Evolutionary conservation across 2,797 vertebrate genomes (phyloP), one percentile per base, ranked within the genome.

Genomic region (Enteromius radiatus): DNA sequence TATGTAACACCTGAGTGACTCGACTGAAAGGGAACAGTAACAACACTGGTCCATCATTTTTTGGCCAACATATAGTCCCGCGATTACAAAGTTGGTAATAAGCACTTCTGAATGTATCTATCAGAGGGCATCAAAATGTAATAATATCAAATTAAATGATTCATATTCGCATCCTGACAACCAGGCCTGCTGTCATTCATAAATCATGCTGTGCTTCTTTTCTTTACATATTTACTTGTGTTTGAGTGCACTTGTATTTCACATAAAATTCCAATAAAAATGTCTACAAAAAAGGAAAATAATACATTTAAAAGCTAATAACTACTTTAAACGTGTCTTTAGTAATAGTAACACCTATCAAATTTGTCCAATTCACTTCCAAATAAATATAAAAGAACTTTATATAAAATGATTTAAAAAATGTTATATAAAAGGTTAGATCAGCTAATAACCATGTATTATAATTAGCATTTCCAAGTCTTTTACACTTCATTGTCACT

Each of bases 401-500:
- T n/a, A n/a, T n/a, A n/a, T n/a, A n/a, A n/a, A n/a, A n/a, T n/a
- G n/a, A n/a, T n/a, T n/a, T n/a, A n/a, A n/a, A n/a, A n/a, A n/a
- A n/a, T n/a, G n/a, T n/a, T n/a, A n/a, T n/a, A n/a, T 12, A 23
- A 19, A 78, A 26, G 1, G 64, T 78, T 41, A 41, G 33, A 23
- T 38, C 45, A 63, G 26, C 15, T 76, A 63, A 63, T 36, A 52
- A 67, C 36, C 68, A 19, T 41, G 38, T 15, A 63, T 63, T 23
- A 71, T 54, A 41, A 38, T 12, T 43, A 81, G 31, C 36, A 56
- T 75, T 28, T 69, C 47, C 47, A 77, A 82, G 75, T 82, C 75
- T 85, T 78, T 81, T 84, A 56, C 86, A 82, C 88, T 80, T 76
- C 82, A 84, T 85, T 91, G 93, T 93, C 88, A 93, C 92, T 93